Evolutionary conservation across 2,888 invertebrate genomes (phyloP).

Genomic region (Melikaiella ostensackeni): DNA sequence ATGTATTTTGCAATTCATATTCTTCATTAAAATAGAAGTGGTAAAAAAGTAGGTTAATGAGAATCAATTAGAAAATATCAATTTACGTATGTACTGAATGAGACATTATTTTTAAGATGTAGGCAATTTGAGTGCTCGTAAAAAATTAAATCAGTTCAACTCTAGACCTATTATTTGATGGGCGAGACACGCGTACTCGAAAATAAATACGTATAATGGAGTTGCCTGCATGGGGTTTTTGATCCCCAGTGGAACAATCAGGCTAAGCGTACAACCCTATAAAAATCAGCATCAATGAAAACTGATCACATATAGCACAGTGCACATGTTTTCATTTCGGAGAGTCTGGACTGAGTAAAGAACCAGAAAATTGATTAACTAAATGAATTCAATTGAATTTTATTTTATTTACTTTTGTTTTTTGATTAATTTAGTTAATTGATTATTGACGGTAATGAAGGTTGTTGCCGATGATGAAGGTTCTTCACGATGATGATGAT

Average conservation of each 20-base stretch:
- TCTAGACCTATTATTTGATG: conserved; percentile 43
- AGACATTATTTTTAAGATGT: not conserved
- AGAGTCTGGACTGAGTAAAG: conserved; percentile 39
- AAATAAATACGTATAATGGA: conserved; percentile 69
- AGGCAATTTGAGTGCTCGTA: not conserved
- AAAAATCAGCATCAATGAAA: conserved; percentile 69
- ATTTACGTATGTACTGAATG: not conserved
- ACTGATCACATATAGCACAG: conserved; percentile 67
- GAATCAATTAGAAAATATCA: too few species aligned
- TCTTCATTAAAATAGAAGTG: too few species aligned
- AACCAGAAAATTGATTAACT: not conserved
- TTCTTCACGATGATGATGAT: too few species aligned
- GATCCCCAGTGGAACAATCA: conserved; percentile 41
- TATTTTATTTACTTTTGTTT: too few species aligned
- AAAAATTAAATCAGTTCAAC: conserved; percentile 25
- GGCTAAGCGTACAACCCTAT: conserved; percentile 43
- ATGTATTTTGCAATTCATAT: too few species aligned
- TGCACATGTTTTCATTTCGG: conserved; percentile 59
- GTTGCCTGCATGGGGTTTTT: conserved; percentile 64
- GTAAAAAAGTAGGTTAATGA: too few species aligned
- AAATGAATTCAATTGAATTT: not conserved
- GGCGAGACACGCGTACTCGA: conserved; percentile 55
- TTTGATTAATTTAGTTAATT: too few species aligned
- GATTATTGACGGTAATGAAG: too few species aligned
- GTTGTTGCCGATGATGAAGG: too few species aligned